Evolutionary conservation across 2,888 invertebrate genomes (phyloP).

Genomic region (Tuta absoluta): DNA sequence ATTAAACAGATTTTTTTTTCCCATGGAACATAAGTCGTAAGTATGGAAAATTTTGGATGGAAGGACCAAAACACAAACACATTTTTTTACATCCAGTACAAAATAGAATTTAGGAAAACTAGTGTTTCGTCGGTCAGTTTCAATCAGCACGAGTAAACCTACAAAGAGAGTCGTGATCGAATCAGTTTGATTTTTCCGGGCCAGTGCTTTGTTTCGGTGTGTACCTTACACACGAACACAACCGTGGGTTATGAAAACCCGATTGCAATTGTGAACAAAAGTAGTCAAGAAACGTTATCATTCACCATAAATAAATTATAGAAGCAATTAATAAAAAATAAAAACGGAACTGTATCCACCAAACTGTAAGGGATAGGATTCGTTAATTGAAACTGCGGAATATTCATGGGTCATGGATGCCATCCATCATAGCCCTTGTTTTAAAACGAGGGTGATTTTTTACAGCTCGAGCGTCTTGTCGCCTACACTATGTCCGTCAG

Average conservation of each 20-base stretch:
- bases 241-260: conserved; percentile 41
- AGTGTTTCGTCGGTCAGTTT: conserved; percentile 26
- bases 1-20: too few species aligned
- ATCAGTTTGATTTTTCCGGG: conserved; percentile 45
- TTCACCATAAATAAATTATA: conserved; percentile 7
- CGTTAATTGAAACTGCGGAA: conserved; percentile 29
- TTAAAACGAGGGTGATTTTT: conserved; percentile 23
- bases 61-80: too few species aligned
- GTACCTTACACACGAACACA: conserved; percentile 54
- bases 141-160: conserved; percentile 31
- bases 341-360: conserved; percentile 20
- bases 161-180: conserved; percentile 35
- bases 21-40: too few species aligned
- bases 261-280: not conserved
- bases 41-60: too few species aligned
- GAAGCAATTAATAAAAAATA: conserved; percentile 18
- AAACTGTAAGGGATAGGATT: conserved; percentile 16
- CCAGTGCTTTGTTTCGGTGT: conserved; percentile 53
- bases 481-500: conserved; percentile 43
- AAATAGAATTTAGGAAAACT: not conserved
- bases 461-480: conserved; percentile 30
- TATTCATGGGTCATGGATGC: conserved; percentile 31
- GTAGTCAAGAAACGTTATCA: not conserved
- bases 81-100: too few species aligned
- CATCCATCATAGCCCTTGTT: conserved; percentile 28